Conservation (phyloP, 2,113 vertebrate genomes). For the Sigmodon hispidus region DNA sequence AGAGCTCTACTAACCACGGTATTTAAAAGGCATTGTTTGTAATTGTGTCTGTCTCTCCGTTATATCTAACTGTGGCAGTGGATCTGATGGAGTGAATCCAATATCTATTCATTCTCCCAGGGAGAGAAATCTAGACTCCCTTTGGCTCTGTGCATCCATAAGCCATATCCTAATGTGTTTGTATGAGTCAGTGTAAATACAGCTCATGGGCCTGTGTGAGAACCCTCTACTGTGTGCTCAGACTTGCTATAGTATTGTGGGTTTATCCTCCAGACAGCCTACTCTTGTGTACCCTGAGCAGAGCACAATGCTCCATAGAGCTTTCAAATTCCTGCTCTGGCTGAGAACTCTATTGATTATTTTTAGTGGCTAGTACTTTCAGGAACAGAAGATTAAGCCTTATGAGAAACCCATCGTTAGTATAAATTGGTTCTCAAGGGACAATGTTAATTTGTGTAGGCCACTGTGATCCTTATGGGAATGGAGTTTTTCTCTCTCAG, state of each 20-base stretch:
- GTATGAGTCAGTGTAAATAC: not conserved
- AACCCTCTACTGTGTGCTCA: not conserved
- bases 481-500: not conserved
- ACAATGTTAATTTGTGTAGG: not conserved
- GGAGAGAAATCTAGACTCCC: not conserved
- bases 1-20: not conserved
- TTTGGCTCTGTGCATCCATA: not conserved
- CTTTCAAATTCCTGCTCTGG: not conserved
- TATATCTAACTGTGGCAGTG: not conserved
- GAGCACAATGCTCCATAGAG: not conserved
- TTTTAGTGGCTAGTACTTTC: constrained; percentile 52
- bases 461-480: not conserved
- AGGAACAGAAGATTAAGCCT: constrained; percentile 42
- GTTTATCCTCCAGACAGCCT: not conserved
- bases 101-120: not conserved
- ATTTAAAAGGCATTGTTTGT: not conserved
- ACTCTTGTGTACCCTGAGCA: not conserved
- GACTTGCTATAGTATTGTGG: not conserved
- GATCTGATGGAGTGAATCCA: not conserved
- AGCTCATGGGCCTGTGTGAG: not conserved
- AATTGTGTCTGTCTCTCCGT: not conserved
- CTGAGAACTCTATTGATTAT: constrained; percentile 29
- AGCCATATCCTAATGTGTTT: not conserved
- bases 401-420: not conserved
- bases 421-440: constrained; percentile 11